Evolutionary conservation across 2,888 invertebrate species (phyloP).

Genomic region (Chloromyia formosa): DNA sequence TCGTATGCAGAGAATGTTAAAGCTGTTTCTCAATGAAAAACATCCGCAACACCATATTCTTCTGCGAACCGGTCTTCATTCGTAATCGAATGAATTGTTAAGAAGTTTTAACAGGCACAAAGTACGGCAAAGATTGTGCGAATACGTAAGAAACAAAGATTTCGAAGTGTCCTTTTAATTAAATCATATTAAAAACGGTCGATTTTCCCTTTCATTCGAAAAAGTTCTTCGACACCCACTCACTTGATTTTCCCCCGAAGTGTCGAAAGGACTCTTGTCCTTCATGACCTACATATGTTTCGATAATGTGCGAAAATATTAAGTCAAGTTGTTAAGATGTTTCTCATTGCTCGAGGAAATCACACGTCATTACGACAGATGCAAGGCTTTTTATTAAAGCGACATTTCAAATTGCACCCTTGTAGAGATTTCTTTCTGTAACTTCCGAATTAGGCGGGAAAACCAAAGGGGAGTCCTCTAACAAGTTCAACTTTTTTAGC

Average conservation of each 20-base stretch:
- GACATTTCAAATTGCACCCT: slow-evolving; percentile 32
- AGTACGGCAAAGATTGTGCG: no score
- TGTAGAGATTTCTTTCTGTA: neutral
- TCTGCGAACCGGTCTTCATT: neutral
- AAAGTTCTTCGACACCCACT: neutral
- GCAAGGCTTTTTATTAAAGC: slow-evolving; percentile 6
- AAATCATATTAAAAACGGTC: neutral
- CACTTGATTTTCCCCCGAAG: neutral
- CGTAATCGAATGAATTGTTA: neutral
- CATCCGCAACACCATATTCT: no score
- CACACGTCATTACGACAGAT: slow-evolving; percentile 22
- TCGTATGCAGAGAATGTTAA: neutral
- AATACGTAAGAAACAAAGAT: no score
- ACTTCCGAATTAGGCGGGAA: neutral
- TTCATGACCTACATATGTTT: slow-evolving; percentile 18
- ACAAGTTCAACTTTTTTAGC: slow-evolving; percentile 41
- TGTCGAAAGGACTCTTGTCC: neutral
- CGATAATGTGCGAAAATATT: slow-evolving; percentile 40
- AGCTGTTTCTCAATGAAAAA: neutral
- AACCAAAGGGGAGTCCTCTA: slow-evolving; percentile 16
- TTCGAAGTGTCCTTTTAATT: neutral
- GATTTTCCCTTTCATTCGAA: neutral
- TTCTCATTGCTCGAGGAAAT: slow-evolving; percentile 20
- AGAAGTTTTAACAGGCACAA: neutral
- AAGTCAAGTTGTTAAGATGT: slow-evolving; percentile 38